Evolutionary conservation across 2,797 vertebrate genomes (phyloP).

Genomic region (Cossypha heuglini): DNA sequence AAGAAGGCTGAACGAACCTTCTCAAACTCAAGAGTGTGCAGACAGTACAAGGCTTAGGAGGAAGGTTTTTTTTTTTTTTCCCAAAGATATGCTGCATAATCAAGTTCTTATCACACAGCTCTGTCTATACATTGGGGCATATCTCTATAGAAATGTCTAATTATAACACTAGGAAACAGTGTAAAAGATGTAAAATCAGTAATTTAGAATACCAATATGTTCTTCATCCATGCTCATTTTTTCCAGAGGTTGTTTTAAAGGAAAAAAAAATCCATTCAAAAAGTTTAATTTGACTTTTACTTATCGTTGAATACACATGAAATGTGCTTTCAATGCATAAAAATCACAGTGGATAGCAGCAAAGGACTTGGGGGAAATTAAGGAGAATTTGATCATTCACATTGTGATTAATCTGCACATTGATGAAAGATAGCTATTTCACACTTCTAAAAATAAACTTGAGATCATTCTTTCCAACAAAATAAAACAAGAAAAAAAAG

Average conservation of each 20-base stretch:
- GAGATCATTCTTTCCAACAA: constrained; percentile 64
- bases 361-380: constrained; percentile 73
- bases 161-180: neutral
- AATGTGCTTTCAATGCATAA: constrained; percentile 84
- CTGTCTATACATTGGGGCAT: neutral
- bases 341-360: constrained; percentile 87
- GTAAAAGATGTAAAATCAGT: neutral
- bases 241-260: constrained; percentile 53
- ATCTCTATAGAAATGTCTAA: neutral
- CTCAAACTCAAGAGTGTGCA: constrained; percentile 8
- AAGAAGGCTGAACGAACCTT: neutral
- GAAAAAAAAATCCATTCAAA: constrained; percentile 57
- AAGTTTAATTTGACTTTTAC: constrained; percentile 72
- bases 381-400: constrained; percentile 77
- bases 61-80: neutral
- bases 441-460: constrained; percentile 70
- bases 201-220: constrained; percentile 28
- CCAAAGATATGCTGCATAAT: constrained; percentile 42
- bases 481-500: constrained; percentile 28
- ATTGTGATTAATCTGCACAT: constrained; percentile 80
- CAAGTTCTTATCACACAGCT: constrained; percentile 36
- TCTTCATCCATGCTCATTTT: neutral
- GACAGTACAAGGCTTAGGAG: constrained; percentile 56
- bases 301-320: constrained; percentile 77
- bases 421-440: constrained; percentile 76